These are phyloP conservation scores for Cantharis lateralis DNA, from an alignment of 2,888 invertebrate species.

Conservation along the genomic window DNA sequence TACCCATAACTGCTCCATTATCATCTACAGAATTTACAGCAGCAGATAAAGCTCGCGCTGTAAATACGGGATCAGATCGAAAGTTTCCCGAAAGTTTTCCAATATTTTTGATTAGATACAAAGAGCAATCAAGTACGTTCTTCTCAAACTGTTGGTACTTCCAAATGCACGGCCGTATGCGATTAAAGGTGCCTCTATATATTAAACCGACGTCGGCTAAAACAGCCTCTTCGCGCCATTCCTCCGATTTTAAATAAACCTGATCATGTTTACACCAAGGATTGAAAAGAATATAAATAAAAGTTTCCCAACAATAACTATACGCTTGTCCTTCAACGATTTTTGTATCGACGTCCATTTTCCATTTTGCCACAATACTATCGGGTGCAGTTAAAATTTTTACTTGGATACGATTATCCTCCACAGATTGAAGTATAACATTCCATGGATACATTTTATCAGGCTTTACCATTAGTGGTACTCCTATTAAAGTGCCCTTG, in stretches of 20 bases:
- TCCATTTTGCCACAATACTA: slow-evolving; percentile 82
- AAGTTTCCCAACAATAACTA: slow-evolving; percentile 76
- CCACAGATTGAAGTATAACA: slow-evolving; percentile 69
- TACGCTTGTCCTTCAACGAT: slow-evolving; percentile 69
- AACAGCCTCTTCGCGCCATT: slow-evolving; percentile 81
- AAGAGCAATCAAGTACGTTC: slow-evolving; percentile 77
- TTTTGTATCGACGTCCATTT: slow-evolving; percentile 81
- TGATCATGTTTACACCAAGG: slow-evolving; percentile 82
- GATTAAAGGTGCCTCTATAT: slow-evolving; percentile 86
- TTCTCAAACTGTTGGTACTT: slow-evolving; percentile 89
- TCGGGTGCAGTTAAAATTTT: slow-evolving; percentile 73
- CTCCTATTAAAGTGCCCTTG: slow-evolving; percentile 76
- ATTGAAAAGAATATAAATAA: slow-evolving; percentile 85
- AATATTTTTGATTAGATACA: slow-evolving; percentile 73
- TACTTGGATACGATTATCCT: slow-evolving; percentile 65
- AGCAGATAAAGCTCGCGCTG: slow-evolving; percentile 81
- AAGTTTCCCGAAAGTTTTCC: slow-evolving; percentile 65
- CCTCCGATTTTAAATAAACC: slow-evolving; percentile 69
- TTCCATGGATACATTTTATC: slow-evolving; percentile 72
- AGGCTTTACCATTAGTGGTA: slow-evolving; percentile 70
- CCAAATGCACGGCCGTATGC: slow-evolving; percentile 86
- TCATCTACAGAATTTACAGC: slow-evolving; percentile 88
- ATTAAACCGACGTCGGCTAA: slow-evolving; percentile 87
- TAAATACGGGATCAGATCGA: slow-evolving; percentile 78
- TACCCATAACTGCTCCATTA: slow-evolving; percentile 82